phyloP scores from a whole-genome alignment of 2,797 vertebrate species.

The Pseudomugil gertrudae region DNA sequence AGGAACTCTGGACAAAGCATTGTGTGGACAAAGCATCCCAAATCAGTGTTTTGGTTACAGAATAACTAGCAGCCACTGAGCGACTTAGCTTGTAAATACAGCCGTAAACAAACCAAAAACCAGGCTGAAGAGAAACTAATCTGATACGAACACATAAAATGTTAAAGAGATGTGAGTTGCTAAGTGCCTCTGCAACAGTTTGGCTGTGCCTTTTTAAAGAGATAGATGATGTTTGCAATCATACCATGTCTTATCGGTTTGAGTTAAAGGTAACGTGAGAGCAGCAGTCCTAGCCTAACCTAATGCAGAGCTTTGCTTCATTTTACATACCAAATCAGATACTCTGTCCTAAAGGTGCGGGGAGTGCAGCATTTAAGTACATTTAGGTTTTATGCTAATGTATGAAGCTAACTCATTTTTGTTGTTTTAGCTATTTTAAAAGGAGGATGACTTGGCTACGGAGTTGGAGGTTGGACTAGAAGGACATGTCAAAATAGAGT shows the following conservation, averaged over 20 bases:
- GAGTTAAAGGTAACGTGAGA: neutral
- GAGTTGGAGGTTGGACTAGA: too few species aligned
- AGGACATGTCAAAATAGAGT: too few species aligned
- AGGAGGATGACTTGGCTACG: too few species aligned
- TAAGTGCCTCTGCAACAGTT: neutral
- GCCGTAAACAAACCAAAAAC: neutral
- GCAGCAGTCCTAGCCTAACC: too few species aligned
- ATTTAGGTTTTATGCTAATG: neutral
- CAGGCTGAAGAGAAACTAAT: neutral
- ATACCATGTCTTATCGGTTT: neutral
- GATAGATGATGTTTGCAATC: neutral
- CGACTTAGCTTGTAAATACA: neutral
- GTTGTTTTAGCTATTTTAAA: too few species aligned
- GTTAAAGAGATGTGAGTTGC: too few species aligned
- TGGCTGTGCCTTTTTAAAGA: neutral
- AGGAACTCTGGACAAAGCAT: neutral
- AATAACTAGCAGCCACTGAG: neutral
- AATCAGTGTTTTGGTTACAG: neutral
- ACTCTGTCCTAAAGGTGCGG: neutral
- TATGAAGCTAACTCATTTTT: too few species aligned
- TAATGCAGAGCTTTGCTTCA: too few species aligned
- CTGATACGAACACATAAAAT: neutral
- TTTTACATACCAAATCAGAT: neutral
- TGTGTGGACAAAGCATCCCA: neutral
- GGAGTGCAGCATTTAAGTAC: too few species aligned